phyloP scores from a whole-genome alignment of 2,797 vertebrate species.

The Urocyon cinereoargenteus region DNA sequence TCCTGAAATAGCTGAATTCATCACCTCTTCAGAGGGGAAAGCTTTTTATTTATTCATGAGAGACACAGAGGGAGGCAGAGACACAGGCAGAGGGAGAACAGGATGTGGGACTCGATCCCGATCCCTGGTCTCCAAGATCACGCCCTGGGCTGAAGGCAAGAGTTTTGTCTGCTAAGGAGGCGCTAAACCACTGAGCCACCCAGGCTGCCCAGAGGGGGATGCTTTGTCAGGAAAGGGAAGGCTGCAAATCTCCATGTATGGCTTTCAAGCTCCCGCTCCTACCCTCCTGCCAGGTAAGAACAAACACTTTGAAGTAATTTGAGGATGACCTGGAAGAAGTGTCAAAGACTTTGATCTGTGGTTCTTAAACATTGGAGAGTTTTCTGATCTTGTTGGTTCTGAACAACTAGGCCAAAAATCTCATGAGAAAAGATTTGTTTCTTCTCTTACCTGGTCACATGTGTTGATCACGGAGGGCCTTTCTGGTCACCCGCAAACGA shows the following conservation, averaged over 20 bases:
- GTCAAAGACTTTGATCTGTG: constrained; percentile 46
- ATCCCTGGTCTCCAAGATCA: too few relatives aligned
- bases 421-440: neutral
- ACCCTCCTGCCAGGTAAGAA: neutral
- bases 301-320: constrained; percentile 27
- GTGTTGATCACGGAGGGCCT: neutral
- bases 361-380: constrained; percentile 16
- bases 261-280: neutral
- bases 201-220: neutral
- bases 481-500: neutral
- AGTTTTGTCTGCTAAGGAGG: too few relatives aligned
- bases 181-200: too few relatives aligned
- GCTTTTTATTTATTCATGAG: neutral
- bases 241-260: neutral
- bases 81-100: too few relatives aligned
- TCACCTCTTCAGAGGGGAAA: neutral
- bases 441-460: neutral
- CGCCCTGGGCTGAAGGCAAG: too few relatives aligned
- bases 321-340: constrained; percentile 19
- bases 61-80: too few relatives aligned
- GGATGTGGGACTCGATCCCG: too few relatives aligned
- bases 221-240: neutral
- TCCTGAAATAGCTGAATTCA: constrained; percentile 51
- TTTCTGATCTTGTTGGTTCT: constrained; percentile 38
- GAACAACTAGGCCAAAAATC: neutral